A percentile compares a stretch with the other conserved stretches of the same genome.
phyloP scores from a whole-genome alignment of 2,797 vertebrate species.

The Enteromius paludinosus region DNA sequence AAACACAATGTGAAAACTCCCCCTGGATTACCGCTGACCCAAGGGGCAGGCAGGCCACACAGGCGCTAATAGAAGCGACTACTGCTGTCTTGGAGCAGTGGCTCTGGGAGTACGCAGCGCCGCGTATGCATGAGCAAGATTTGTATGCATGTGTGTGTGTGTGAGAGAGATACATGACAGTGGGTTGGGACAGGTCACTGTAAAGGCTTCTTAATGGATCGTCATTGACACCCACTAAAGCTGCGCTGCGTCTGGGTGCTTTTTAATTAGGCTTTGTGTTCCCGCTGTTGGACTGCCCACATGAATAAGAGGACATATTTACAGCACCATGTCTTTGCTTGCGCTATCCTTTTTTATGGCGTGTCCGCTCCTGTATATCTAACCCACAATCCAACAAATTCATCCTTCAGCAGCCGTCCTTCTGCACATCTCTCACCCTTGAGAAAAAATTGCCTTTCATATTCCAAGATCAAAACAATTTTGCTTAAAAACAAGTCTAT shows the following conservation, averaged over 20 bases:
- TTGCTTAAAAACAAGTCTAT: conserved; percentile 70
- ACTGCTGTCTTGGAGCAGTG: conserved; percentile 73
- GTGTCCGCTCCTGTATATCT: background rate
- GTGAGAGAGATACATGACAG: conserved; percentile 74
- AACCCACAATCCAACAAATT: conserved; percentile 65
- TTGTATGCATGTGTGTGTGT: conserved; percentile 48
- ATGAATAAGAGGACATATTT: conserved; percentile 77
- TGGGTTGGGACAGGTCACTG: conserved; percentile 82
- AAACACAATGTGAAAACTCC: conserved; percentile 85
- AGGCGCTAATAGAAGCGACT: conserved; percentile 77
- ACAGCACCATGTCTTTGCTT: conserved; percentile 64
- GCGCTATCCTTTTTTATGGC: background rate
- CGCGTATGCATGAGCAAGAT: conserved; percentile 36
- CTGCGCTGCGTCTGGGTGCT: conserved; percentile 77
- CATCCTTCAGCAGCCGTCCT: conserved; percentile 50
- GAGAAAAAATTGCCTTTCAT: conserved; percentile 71
- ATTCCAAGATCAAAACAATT: conserved; percentile 72
- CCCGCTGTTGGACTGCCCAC: conserved; percentile 69
- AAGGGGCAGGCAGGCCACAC: conserved; percentile 67
- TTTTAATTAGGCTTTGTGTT: conserved; percentile 84
- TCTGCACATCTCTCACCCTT: conserved; percentile 59
- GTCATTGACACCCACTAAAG: conserved; percentile 83
- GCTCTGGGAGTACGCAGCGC: conserved; percentile 21
- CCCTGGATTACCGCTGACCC: conserved; percentile 83
- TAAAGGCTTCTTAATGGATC: conserved; percentile 87